phyloP scores from a whole-genome alignment of 2,888 invertebrate genomes.

The Tanytarsus gracilentus region DNA sequence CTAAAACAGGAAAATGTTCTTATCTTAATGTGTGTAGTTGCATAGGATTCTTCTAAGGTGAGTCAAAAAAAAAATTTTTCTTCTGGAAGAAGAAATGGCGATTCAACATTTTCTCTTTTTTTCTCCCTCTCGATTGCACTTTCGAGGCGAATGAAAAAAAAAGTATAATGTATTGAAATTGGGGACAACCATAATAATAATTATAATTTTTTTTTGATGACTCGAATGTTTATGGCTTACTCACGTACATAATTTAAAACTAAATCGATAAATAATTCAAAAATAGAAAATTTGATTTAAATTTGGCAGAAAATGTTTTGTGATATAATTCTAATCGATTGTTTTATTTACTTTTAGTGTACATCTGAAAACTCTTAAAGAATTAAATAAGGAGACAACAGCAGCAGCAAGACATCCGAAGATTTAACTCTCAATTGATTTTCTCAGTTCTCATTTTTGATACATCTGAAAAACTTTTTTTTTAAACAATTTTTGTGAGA shows the following conservation, averaged over 20 bases:
- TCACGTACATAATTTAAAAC: too few species aligned
- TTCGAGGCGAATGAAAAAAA: background rate
- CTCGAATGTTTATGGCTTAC: slow-evolving; percentile 2
- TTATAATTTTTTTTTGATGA: slow-evolving; percentile 15
- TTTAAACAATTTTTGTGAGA: background rate
- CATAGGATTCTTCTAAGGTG: slow-evolving; percentile 22
- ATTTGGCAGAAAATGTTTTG: too few species aligned
- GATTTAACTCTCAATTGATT: slow-evolving; percentile 4
- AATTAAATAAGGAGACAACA: background rate
- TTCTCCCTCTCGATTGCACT: too few species aligned
- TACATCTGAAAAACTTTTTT: background rate
- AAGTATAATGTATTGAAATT: background rate
- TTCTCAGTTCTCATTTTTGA: background rate
- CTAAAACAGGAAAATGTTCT: slow-evolving; percentile 24
- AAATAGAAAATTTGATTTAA: too few species aligned
- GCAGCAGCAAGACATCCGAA: background rate
- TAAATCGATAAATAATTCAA: too few species aligned
- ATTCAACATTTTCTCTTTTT: background rate
- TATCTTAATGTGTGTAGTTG: slow-evolving; percentile 22
- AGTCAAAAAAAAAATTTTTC: too few species aligned
- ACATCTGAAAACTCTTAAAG: background rate
- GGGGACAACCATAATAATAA: too few species aligned
- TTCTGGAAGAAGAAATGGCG: background rate
- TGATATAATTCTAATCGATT: too few species aligned
- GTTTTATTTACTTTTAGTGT: slow-evolving; percentile 8